Percentiles rank a stretch among this genome's conserved stretches.
Evolutionary conservation across 2,888 invertebrate species (phyloP).

Genomic region (Artemia sinica): DNA sequence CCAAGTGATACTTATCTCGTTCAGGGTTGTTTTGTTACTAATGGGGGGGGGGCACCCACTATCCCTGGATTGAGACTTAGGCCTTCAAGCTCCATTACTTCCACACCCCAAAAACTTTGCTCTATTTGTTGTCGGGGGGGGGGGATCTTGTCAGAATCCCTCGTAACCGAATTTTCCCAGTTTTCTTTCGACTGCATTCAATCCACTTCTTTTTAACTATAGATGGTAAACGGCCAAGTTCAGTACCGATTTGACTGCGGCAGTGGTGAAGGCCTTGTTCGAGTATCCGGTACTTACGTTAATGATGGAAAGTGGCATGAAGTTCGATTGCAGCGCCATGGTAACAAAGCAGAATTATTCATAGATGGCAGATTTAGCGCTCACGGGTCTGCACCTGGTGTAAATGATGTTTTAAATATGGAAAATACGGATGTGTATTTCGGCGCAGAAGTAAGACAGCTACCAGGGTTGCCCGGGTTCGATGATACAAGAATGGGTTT

Average conservation of each 20-base stretch:
- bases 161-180: no score
- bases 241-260: slow-evolving; percentile 85
- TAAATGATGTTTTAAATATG: slow-evolving; percentile 64
- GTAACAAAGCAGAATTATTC: slow-evolving; percentile 55
- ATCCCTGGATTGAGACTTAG: background rate
- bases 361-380: slow-evolving; percentile 56
- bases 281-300: slow-evolving; percentile 55
- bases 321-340: slow-evolving; percentile 53
- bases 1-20: no score
- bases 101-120: no score
- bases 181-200: background rate
- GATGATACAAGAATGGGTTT: slow-evolving; percentile 68
- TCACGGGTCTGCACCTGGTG: slow-evolving; percentile 58
- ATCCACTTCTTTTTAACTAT: slow-evolving; percentile 25
- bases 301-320: slow-evolving; percentile 73
- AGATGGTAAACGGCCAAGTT: slow-evolving; percentile 60
- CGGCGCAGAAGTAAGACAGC: slow-evolving; percentile 60
- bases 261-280: slow-evolving; percentile 66
- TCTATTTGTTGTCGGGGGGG: background rate
- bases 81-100: no score
- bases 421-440: slow-evolving; percentile 64
- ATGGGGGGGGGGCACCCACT: background rate
- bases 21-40: no score
- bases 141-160: no score
- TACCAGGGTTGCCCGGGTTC: slow-evolving; percentile 36